phyloP scores from a whole-genome alignment of 2,888 invertebrate species.

The Bursaphelenchus okinawaensis region DNA sequence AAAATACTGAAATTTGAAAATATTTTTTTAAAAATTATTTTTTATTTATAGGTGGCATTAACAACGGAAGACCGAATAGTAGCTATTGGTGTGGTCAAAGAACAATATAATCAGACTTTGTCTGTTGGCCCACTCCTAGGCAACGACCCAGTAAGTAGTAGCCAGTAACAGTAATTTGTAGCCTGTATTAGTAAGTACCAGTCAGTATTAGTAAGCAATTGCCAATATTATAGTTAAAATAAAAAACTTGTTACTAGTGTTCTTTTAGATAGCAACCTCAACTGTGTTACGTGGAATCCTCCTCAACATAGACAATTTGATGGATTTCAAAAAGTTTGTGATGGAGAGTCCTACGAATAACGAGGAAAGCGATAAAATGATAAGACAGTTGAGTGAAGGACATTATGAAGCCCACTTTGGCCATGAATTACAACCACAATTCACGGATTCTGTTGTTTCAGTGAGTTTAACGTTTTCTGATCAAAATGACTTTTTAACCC shows the following conservation, averaged over 20 bases:
- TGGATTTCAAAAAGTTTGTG: not conserved
- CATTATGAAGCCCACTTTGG: not conserved
- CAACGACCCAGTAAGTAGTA: slow-evolving; percentile 10
- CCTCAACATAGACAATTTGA: not conserved
- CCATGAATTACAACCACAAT: slow-evolving; percentile 6
- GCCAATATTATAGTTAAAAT: too few relatives aligned
- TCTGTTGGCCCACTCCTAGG: slow-evolving; percentile 5
- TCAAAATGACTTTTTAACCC: too few relatives aligned
- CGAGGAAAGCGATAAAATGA: not conserved
- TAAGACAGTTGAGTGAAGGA: not conserved
- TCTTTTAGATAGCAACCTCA: slow-evolving; percentile 5
- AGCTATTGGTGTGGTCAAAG: not conserved
- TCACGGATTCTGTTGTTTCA: not conserved
- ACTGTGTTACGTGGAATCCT: slow-evolving; percentile 4
- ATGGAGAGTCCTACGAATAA: slow-evolving; percentile 2
- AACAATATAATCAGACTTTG: not conserved
- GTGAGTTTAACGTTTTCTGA: not conserved
- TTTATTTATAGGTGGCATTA: not conserved
- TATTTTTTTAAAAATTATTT: too few relatives aligned
- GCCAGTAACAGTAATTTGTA: too few relatives aligned
- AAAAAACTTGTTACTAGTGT: not conserved
- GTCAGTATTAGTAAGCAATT: too few relatives aligned
- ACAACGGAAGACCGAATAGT: slow-evolving; percentile 10
- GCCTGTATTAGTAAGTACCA: too few relatives aligned
- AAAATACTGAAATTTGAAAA: not conserved